Conservation (phyloP, 2,888 invertebrate species). For the Synergus gifuensis region DNA sequence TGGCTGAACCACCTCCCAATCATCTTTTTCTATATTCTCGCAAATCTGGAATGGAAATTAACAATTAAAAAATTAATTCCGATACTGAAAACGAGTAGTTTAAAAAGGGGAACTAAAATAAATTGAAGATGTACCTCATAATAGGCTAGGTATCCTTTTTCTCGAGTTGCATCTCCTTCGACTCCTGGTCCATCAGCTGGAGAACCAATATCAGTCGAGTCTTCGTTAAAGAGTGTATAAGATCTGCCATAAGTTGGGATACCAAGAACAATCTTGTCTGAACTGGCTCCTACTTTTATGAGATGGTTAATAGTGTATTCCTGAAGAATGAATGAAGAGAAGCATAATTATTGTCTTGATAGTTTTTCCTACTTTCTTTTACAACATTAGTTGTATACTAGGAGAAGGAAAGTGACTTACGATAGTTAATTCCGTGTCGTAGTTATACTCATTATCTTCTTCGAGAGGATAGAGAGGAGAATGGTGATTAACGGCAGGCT, state of each 20-base stretch:
- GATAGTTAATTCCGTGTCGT: conserved; percentile 91
- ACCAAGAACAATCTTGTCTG: conserved; percentile 89
- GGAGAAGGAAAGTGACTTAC: conserved; percentile 81
- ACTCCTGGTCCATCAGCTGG: conserved; percentile 95
- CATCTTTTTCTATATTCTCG: conserved; percentile 86
- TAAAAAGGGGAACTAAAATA: background rate
- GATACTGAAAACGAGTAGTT: conserved; percentile 1
- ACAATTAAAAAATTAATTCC: background rate
- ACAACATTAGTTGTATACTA: conserved; percentile 89
- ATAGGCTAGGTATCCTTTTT: conserved; percentile 95
- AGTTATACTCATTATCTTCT: conserved; percentile 92
- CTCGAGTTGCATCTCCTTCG: conserved; percentile 93
- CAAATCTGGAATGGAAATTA: conserved; percentile 84
- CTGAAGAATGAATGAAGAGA: conserved; percentile 76
- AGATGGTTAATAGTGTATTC: conserved; percentile 93
- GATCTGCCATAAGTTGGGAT: conserved; percentile 95
- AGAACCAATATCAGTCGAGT: conserved; percentile 90
- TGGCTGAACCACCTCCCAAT: conserved; percentile 91
- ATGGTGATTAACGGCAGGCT: conserved; percentile 94
- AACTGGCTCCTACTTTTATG: conserved; percentile 87
- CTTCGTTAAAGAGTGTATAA: conserved; percentile 92
- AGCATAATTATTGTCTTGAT: conserved; percentile 87
- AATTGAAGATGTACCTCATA: conserved; percentile 84
- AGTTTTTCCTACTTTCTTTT: conserved; percentile 88
- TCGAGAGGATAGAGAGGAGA: conserved; percentile 90